Conservation (phyloP, 2,797 vertebrate species). For the Zalophus californianus region DNA sequence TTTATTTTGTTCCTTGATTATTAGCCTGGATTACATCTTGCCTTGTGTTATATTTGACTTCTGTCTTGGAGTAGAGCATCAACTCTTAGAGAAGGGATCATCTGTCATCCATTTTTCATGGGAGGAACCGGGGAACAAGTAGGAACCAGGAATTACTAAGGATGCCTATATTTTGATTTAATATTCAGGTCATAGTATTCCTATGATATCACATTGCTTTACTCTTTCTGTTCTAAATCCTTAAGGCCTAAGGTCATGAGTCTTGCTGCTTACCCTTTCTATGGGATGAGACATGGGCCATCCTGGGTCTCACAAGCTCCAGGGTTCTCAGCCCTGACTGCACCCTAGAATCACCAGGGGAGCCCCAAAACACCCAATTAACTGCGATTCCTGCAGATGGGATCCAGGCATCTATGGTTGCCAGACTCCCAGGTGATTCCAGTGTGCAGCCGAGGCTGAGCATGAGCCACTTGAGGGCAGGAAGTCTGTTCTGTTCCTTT, state of each 20-base stretch:
- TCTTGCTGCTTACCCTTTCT: not conserved
- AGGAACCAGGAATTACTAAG: not conserved
- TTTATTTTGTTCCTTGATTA: constrained; percentile 4
- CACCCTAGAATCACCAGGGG: not conserved
- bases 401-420: not conserved
- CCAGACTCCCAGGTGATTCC: not conserved
- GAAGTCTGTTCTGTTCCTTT: not conserved
- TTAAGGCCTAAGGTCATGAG: not conserved
- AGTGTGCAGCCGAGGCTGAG: not conserved
- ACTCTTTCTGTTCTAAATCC: constrained; percentile 38
- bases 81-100: not conserved
- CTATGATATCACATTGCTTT: not conserved
- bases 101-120: not conserved
- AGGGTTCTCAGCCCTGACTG: not conserved
- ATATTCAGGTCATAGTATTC: constrained; percentile 56
- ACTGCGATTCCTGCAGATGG: not conserved
- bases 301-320: not conserved
- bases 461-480: not conserved
- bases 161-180: constrained; percentile 63
- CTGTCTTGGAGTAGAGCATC: not conserved
- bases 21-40: not conserved
- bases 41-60: not conserved
- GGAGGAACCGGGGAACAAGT: not conserved
- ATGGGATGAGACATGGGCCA: not conserved
- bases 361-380: not conserved